Percentiles rank a stretch among this genome's conserved stretches.
Evolutionary conservation across 2,113 vertebrate genomes (phyloP).

Genomic region (Pedetes capensis): DNA sequence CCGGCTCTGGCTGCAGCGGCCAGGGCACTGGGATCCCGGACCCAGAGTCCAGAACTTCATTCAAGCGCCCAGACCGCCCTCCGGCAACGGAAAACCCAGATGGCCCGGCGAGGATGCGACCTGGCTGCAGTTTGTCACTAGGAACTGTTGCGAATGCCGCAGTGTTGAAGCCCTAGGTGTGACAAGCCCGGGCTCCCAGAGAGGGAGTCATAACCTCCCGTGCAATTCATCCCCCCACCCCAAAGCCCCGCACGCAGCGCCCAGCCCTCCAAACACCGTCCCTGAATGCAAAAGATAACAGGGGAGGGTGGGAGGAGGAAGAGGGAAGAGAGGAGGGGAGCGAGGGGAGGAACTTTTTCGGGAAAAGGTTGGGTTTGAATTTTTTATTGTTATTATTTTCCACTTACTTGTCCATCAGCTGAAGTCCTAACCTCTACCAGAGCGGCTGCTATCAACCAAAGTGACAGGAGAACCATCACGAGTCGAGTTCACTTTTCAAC

Average conservation of each 20-base stretch:
- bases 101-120: slow-evolving; percentile 17
- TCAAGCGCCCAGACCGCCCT: slow-evolving; percentile 32
- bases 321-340: not conserved
- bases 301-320: slow-evolving; percentile 29
- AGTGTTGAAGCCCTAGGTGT: slow-evolving; percentile 29
- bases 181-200: not conserved
- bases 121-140: not conserved
- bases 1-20: not conserved
- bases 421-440: slow-evolving; percentile 85
- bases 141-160: not conserved
- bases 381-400: slow-evolving; percentile 56
- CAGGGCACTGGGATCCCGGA: not conserved
- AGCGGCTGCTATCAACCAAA: slow-evolving; percentile 87
- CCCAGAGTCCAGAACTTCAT: slow-evolving; percentile 41
- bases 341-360: slow-evolving; percentile 52
- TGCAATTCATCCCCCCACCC: not conserved
- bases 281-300: slow-evolving; percentile 24
- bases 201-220: not conserved
- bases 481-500: slow-evolving; percentile 78
- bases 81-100: not conserved
- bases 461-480: slow-evolving; percentile 92
- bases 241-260: not conserved
- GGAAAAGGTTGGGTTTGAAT: slow-evolving; percentile 53
- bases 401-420: slow-evolving; percentile 89
- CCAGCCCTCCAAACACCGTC: not conserved